Evolutionary conservation across 2,888 invertebrate species (phyloP), one percentile per base, ranked within the genome.

Genomic region (Argyra leucocephala): DNA sequence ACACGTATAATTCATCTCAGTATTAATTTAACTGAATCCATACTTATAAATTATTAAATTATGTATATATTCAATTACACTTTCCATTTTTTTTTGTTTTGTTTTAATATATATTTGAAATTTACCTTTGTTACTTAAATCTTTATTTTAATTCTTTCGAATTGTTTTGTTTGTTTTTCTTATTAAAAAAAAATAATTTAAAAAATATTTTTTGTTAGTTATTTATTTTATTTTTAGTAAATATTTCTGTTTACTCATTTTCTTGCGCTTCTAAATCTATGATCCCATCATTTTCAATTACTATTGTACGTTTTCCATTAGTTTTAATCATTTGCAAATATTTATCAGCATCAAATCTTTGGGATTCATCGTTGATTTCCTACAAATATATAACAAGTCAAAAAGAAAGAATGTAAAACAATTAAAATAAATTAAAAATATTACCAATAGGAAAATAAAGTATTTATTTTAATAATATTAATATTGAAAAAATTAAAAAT

Each of bases 321-420:
- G 76, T 76, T 71, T 77, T 77, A 65, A 75, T 72, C 68, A 76
- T 72, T 65, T 74, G 74, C 69, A 80, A 71, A 73, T 80, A 78
- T 71, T 76, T 78, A 65, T 78, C 79, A 66, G 77, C 79, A 74
- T 80, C 78, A 67, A 80, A 80, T 26, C 79, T 78, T 69, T 76
- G 73, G 67, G 75, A 76, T 71, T 79, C 78, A 74, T 79, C 79
- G 67, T 75, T 74, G 67, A 76, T 73, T 72, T 79, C 77, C 79
- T 79, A 72, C n/a, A n/a, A n/a, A n/a, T n/a, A n/a, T n/a, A n/a
- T n/a, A n/a, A n/a, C n/a, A n/a, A n/a, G n/a, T n/a, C n/a, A n/a
- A n/a, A n/a, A n/a, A n/a, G n/a, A n/a, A n/a, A n/a, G n/a, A n/a
- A n/a, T n/a, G n/a, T n/a, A n/a, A 66, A 62, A 61, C 36, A 7